These are phyloP conservation scores for Chromobotia macracanthus DNA, from an alignment of 2,797 vertebrate species.

Conservation along the genomic window DNA sequence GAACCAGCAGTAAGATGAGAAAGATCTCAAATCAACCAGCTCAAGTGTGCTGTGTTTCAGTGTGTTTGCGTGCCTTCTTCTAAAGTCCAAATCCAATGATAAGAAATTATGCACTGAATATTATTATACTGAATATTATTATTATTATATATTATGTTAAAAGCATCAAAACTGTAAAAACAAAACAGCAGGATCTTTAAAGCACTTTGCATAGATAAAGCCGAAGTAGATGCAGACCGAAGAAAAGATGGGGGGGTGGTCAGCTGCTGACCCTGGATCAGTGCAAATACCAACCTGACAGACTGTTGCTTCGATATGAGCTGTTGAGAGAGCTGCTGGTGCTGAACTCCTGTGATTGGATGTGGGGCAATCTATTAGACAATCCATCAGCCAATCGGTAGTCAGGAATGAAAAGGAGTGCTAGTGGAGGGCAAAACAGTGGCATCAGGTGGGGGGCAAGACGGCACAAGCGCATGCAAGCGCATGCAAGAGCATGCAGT, in stretches of 20 bases:
- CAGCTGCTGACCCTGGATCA: slow-evolving; percentile 51
- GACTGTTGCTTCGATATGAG: slow-evolving; percentile 99
- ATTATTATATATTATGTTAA: too few relatives aligned
- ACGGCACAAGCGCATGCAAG: slow-evolving; percentile 97
- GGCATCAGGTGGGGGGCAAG: slow-evolving; percentile 92
- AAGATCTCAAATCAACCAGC: slow-evolving; percentile 66
- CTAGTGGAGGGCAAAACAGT: slow-evolving; percentile 97
- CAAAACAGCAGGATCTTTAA: too few relatives aligned
- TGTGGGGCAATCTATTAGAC: slow-evolving; percentile 99
- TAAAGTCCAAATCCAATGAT: background rate
- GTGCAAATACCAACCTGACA: slow-evolving; percentile 95
- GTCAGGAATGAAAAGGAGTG: slow-evolving; percentile 99
- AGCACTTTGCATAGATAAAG: too few relatives aligned
- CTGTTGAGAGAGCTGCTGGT: slow-evolving; percentile 99
- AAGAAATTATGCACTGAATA: background rate
- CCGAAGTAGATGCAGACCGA: background rate
- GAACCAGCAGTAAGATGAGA: slow-evolving; percentile 70
- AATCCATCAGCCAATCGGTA: slow-evolving; percentile 99
- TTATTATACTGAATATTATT: too few relatives aligned
- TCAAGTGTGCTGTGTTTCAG: slow-evolving; percentile 58
- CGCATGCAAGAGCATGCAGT: slow-evolving; percentile 95
- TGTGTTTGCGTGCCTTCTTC: slow-evolving; percentile 22
- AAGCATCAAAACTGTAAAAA: too few relatives aligned
- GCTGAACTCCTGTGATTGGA: slow-evolving; percentile 99
- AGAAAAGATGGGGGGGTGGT: background rate